Conservation (phyloP, 1,140 invertebrate species). For the Aphis gossypii region DNA sequence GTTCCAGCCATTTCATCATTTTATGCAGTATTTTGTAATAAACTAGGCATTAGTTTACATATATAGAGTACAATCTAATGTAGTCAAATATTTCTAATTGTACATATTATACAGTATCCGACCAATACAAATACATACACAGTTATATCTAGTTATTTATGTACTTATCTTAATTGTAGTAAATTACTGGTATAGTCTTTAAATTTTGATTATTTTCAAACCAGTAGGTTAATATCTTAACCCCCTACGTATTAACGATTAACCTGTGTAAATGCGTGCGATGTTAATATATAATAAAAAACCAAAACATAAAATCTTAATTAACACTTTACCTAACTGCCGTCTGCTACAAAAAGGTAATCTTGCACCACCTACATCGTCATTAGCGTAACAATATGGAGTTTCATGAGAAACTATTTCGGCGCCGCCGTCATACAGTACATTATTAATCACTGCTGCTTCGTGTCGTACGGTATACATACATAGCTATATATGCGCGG, state of each 20-base stretch:
- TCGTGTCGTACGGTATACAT: neutral
- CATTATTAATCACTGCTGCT: conserved; percentile 13
- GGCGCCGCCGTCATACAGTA: neutral
- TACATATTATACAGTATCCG: no score
- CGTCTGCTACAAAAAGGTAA: neutral
- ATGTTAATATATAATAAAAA: neutral
- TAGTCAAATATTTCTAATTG: neutral
- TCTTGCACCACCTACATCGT: neutral
- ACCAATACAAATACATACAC: neutral
- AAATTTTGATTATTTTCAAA: neutral
- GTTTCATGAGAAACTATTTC: neutral
- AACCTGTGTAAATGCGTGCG: neutral
- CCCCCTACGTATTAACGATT: neutral
- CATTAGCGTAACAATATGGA: conserved; percentile 15
- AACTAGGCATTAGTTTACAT: neutral
- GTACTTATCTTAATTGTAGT: neutral
- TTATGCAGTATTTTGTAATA: neutral
- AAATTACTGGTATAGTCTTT: neutral
- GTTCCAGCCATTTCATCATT: neutral
- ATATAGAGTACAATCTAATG: neutral
- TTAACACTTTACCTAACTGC: conserved; percentile 5
- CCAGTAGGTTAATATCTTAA: neutral
- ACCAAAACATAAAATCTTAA: conserved; percentile 8
- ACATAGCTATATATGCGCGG: neutral
- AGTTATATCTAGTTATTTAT: neutral